Base-by-base conservation (phyloP, 2,888 invertebrate species). In the Metellina segmentata region DNA sequence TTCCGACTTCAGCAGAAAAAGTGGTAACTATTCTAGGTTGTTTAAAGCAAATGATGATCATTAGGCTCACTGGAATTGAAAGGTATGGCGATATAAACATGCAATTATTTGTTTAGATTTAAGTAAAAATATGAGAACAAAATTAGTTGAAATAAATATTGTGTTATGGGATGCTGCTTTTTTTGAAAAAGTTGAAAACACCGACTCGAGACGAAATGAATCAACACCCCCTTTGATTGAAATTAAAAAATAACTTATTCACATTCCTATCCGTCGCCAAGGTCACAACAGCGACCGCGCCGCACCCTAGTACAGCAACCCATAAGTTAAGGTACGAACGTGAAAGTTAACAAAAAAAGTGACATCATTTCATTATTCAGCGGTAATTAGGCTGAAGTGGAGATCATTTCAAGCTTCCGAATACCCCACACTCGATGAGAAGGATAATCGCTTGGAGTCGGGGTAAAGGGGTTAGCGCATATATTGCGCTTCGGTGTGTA, bases 361-460 rank as follows among this genome's bases (percentile, higher is more conserved):
- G 90, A 91, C 90, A 91, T 88, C 91, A 75, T 91, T 91, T 91
- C 91, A 91, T 91, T 91, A 91, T 91, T 91, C 91, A 91, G 87
- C 87, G 91, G 91, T 91, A 91, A 91, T 87, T 91, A 91, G 91
- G 83, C 87, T 78, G 83, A 83, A 91, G 87, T 87, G 53, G 81
- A 81, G 87, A 91, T 87, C 91, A 91, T 88, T 83, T 53, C 52
- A 20, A 51, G 52, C 19, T 61, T 61, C 83, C 61, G 53, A 88
- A 79, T 87, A 87, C 83, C 87, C 87, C 83, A 71, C 49, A 87
- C 87, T 83, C 87, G 87, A 91, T 85, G 82, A 87, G 91, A 87
- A 78, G 87, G 91, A 87, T 91, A 91, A 91, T 91, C 91, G 87
- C 69, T 51, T n/a, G 77, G 34, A 81, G 53, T 51, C 20, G 77